These are phyloP conservation scores for Corythornis madagascariensis DNA, from an alignment of 2,113 vertebrate species.

Conservation along the genomic window DNA sequence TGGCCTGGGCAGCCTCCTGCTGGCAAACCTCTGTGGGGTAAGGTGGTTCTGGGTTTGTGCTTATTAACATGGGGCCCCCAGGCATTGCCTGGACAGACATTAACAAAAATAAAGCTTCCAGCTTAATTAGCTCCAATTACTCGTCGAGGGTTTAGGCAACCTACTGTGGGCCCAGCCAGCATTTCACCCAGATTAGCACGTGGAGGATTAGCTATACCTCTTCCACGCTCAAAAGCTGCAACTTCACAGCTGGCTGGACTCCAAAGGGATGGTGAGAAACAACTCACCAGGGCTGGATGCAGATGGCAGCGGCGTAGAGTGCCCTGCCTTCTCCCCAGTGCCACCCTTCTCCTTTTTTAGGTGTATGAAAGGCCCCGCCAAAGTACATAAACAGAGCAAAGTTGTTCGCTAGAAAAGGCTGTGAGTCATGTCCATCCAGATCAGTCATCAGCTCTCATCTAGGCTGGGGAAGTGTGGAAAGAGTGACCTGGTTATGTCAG, in stretches of 20 bases:
- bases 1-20: background rate
- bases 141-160: background rate
- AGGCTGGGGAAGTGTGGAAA: slow-evolving; percentile 50
- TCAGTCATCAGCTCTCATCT: background rate
- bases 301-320: background rate
- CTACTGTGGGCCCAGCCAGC: background rate
- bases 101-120: background rate
- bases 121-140: slow-evolving; percentile 46
- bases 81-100: background rate
- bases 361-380: background rate
- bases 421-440: slow-evolving; percentile 41
- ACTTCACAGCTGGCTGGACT: background rate
- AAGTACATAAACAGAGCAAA: background rate
- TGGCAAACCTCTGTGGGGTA: background rate
- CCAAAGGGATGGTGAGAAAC: slow-evolving; percentile 7
- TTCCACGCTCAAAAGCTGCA: background rate
- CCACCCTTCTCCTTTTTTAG: slow-evolving; percentile 31
- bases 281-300: background rate
- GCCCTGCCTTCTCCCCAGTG: background rate
- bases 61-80: background rate
- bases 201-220: background rate
- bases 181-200: background rate
- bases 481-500: slow-evolving; percentile 63
- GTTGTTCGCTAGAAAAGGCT: background rate
- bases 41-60: background rate